Evolutionary conservation across 2,888 invertebrate species (phyloP), one percentile per base, ranked within the genome.

Genomic region (Rhamphomyia laevipes): DNA sequence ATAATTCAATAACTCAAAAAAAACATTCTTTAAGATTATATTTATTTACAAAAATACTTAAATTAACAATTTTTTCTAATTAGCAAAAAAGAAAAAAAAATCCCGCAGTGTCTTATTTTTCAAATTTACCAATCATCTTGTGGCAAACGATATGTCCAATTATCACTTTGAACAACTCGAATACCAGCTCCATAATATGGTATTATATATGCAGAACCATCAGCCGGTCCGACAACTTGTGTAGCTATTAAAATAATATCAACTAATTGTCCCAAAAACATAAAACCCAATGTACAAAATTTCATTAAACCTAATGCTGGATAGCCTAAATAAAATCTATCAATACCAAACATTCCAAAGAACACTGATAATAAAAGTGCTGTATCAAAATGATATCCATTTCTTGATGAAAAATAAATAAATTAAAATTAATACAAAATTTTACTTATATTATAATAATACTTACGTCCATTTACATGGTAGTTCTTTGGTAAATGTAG

Each of bases 311-410:
- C 97, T 56, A 97, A 81, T 1, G 93, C 96, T 47, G 93, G 94
- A 68, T 97, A 97, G 27, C 99, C 99, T n/a, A 99, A 75, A 65
- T 99, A 99, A 71, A 99, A 96, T 52, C 99, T 76, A 67, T 99
- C 99, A 21, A 91, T 77, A 16, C 99, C 99, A 73, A 99, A 92
- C 90, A 96, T 94, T 27, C 99, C 99, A 50, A 97, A 75, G 67
- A 99, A 99, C 45, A 99, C 87, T 0, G 97, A 97, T 5, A 99
- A 74, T 33, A 97, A 71, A 42, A 99, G 73, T 0, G 97, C 86
- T 47, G 90, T 89, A 66, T 95, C 93, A 64, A 93, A 84, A 3
- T 87, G 86, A 65, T 94, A 92, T 17, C 94, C 95, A 78, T 95
- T 96, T 50, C 93, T 94, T 72, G 37, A 73, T 71, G 55, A 58